A percentile compares a stretch with the other conserved stretches of the same genome.
These are phyloP conservation scores for Meta bourneti DNA, from an alignment of 2,888 invertebrate genomes.

Conservation along the genomic window DNA sequence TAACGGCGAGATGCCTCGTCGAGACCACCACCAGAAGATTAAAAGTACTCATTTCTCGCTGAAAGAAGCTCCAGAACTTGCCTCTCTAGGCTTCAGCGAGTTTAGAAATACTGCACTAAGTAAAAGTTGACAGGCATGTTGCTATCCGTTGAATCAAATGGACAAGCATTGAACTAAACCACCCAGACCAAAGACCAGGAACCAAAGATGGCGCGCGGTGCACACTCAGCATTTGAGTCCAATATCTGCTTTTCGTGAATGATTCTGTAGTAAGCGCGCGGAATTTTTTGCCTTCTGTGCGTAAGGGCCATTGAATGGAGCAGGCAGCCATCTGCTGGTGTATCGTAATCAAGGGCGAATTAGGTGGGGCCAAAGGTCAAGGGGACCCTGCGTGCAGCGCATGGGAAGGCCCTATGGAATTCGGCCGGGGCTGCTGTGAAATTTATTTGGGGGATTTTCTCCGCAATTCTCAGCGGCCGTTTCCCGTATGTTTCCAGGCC, in stretches of 20 bases:
- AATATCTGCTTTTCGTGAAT: conserved; percentile 30
- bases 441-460: not conserved
- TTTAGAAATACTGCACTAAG: too few relatives aligned
- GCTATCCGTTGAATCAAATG: not conserved
- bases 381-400: not conserved
- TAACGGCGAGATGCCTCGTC: too few relatives aligned
- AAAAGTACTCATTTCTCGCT: too few relatives aligned
- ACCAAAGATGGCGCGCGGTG: conserved; percentile 3
- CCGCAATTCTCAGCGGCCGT: not conserved
- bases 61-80: too few relatives aligned
- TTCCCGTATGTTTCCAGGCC: conserved; percentile 15
- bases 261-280: conserved; percentile 50
- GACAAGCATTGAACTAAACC: not conserved
- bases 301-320: conserved; percentile 50
- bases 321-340: conserved; percentile 53
- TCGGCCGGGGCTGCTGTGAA: not conserved
- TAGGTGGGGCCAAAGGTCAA: conserved; percentile 29
- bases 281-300: conserved; percentile 24
- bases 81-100: too few relatives aligned
- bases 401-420: conserved; percentile 34
- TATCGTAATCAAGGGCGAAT: conserved; percentile 54
- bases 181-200: not conserved
- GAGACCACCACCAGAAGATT: too few relatives aligned
- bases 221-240: not conserved
- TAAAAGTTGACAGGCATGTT: not conserved